Evolutionary conservation across 1,140 invertebrate genomes (phyloP).

Genomic region (Drosophila leontia): DNA sequence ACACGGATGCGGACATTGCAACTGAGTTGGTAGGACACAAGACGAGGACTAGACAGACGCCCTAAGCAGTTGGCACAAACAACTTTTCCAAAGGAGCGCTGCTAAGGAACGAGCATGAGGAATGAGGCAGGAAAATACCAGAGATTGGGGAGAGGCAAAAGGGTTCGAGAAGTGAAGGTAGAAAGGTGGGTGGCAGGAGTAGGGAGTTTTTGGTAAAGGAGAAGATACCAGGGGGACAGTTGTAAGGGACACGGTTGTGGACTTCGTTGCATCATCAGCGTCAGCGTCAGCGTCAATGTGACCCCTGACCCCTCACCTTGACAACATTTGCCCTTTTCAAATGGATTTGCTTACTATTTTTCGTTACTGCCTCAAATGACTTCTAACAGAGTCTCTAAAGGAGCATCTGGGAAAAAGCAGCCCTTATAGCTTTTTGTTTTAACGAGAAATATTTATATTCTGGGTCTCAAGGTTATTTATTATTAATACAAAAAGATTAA

Average conservation of each 20-base stretch:
- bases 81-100: constrained; percentile 40
- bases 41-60: constrained; percentile 28
- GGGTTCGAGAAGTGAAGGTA: not conserved
- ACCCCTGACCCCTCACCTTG: constrained; percentile 11
- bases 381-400: not conserved
- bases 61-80: constrained; percentile 59
- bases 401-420: not conserved
- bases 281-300: constrained; percentile 19
- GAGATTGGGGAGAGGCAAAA: not conserved
- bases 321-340: constrained; percentile 28
- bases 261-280: constrained; percentile 60
- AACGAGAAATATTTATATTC: not conserved
- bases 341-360: not conserved
- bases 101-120: not conserved
- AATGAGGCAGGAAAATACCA: not conserved
- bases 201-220: not conserved
- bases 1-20: not conserved
- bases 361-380: constrained; percentile 1
- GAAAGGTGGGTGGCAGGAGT: not conserved
- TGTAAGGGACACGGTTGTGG: constrained; percentile 1
- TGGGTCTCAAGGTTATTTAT: not conserved
- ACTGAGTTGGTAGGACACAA: not conserved
- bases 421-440: not conserved
- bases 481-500: no score
- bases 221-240: not conserved